A percentile compares a stretch with the other conserved stretches of the same genome.
These are phyloP conservation scores for Melipona beecheii DNA, from an alignment of 2,888 invertebrate genomes.

Conservation along the genomic window DNA sequence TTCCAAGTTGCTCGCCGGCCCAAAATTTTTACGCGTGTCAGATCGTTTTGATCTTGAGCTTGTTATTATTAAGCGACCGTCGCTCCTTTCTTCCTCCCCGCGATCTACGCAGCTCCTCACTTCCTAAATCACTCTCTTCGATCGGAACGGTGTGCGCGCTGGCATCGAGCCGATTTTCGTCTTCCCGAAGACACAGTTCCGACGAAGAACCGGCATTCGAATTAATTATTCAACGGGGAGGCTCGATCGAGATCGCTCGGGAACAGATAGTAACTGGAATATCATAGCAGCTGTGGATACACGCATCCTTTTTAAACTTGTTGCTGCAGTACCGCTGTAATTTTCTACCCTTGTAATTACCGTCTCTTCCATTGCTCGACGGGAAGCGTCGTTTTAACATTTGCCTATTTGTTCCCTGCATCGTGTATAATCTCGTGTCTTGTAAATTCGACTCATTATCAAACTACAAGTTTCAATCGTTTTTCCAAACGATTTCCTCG, in stretches of 20 bases:
- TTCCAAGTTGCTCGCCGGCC: conserved; percentile 54
- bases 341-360: neutral
- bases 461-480: neutral
- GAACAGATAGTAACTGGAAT: neutral
- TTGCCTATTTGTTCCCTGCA: neutral
- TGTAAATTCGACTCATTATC: neutral
- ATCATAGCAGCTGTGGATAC: neutral
- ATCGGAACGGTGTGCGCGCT: neutral
- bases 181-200: neutral
- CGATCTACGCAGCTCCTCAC: neutral
- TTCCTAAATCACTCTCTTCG: conserved; percentile 19
- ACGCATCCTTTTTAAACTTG: neutral
- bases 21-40: conserved; percentile 47
- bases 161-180: neutral
- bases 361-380: neutral
- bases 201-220: neutral
- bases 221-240: neutral
- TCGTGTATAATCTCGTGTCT: neutral
- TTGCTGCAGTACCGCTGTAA: neutral
- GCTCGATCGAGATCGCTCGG: neutral
- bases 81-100: neutral
- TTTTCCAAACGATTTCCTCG: neutral
- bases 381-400: neutral
- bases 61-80: conserved; percentile 38
- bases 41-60: conserved; percentile 31